Conservation (phyloP, 2,888 invertebrate genomes). For the Dasysyrphus albostriatus region DNA sequence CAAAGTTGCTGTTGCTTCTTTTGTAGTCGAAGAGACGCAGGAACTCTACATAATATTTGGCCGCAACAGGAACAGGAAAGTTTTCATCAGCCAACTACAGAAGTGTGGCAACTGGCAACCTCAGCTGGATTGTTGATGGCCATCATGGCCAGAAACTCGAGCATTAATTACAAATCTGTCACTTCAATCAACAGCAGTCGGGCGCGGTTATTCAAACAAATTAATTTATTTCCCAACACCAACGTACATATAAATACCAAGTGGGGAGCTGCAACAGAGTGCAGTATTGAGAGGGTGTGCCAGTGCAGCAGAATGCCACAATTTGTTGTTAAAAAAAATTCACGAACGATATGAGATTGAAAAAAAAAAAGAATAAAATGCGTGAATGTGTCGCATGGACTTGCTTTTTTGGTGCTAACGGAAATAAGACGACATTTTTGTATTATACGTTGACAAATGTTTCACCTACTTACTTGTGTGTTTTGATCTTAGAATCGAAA, state of each 20-base stretch:
- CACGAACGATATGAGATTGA: slow-evolving; percentile 16
- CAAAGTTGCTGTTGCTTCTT: slow-evolving; percentile 24
- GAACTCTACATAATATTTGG: neutral
- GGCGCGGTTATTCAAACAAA: slow-evolving; percentile 75
- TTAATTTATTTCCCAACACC: slow-evolving; percentile 73
- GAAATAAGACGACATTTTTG: neutral
- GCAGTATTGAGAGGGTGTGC: neutral
- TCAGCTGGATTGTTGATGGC: slow-evolving; percentile 59
- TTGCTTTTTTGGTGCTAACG: neutral
- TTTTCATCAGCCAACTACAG: neutral
- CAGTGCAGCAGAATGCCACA: slow-evolving; percentile 37
- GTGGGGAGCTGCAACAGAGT: neutral
- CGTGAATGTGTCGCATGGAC: neutral
- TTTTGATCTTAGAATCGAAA: no score
- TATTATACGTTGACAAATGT: neutral
- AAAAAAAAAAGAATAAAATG: slow-evolving; percentile 9
- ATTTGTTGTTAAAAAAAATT: slow-evolving; percentile 60
- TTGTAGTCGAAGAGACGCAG: slow-evolving; percentile 33
- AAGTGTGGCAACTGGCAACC: slow-evolving; percentile 38
- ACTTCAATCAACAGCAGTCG: slow-evolving; percentile 76
- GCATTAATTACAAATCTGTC: slow-evolving; percentile 76
- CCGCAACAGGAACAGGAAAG: slow-evolving; percentile 27
- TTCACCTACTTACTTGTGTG: neutral
- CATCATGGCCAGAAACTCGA: slow-evolving; percentile 72
- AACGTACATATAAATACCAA: neutral